Percentiles rank a stretch among this genome's conserved stretches.
phyloP scores from a whole-genome alignment of 2,797 vertebrate genomes.

The Thamnophis elegans region DNA sequence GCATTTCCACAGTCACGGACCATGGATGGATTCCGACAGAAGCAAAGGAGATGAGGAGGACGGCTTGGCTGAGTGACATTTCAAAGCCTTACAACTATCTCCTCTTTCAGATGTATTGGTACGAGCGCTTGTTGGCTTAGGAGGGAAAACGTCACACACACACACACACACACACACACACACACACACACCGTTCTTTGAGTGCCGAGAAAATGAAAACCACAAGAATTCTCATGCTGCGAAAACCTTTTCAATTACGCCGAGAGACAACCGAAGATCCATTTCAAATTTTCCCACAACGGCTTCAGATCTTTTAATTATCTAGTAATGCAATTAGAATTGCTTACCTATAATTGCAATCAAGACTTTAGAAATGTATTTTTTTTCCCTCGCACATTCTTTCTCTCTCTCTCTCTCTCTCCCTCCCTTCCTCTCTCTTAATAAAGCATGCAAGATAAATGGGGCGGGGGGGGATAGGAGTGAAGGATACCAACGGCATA shows the following conservation, averaged over 20 bases:
- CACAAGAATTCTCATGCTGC: conserved; percentile 46
- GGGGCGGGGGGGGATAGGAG: neutral
- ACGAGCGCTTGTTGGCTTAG: neutral
- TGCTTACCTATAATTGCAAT: conserved; percentile 50
- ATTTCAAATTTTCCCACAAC: conserved; percentile 52
- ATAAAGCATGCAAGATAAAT: conserved; percentile 16
- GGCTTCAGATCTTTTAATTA: conserved; percentile 63
- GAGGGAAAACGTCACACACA: neutral
- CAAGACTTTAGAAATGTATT: conserved; percentile 22
- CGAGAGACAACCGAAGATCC: conserved; percentile 62
- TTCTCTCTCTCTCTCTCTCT: neutral
- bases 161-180: too few relatives aligned
- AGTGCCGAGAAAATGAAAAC: neutral
- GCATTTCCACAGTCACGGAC: neutral
- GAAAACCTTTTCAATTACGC: conserved; percentile 48
- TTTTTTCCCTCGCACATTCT: neutral
- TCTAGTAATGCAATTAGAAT: conserved; percentile 55
- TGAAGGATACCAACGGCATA: neutral
- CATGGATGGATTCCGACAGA: neutral
- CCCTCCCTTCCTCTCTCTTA: neutral
- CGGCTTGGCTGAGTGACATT: neutral
- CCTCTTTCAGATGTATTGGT: neutral
- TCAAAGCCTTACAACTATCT: neutral
- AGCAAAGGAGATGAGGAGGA: neutral
- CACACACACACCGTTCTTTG: too few relatives aligned